Base-by-base conservation (phyloP, 2,888 invertebrate species). In the Ophioninae sp. region DNA sequence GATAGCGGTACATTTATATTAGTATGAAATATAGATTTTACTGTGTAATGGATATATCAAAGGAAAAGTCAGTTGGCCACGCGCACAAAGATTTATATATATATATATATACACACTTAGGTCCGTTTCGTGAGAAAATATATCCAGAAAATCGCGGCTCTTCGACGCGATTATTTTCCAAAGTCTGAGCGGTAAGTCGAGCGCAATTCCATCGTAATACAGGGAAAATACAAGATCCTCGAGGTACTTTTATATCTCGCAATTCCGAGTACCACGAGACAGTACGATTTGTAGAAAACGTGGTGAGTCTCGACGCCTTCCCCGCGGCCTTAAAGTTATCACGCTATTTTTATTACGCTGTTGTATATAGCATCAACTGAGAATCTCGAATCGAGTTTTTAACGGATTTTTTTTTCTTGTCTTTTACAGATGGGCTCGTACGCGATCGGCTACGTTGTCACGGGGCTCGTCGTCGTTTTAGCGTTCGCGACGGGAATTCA, bases 341-440 rank as follows among this genome's bases (percentile, higher is more conserved):
- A 65, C 56, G 69, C 67, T 51, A 68, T 64, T 64, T 71, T 41
- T 72, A 30, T 77, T 41, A 59, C 65, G 23, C 58, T 58, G 51
- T 51, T 51, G 13, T 63, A 30, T 41, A 72, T 79, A 64, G 79
- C 81, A 61, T 85, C 82, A 84, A 86, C 86, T 85, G 86, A 84
- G 51, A 86, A 30, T 30, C 77, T 72, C 20, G 74, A 22, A 6
- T 58, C 51, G 58, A 6, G 6, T 56, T 79, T 64, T 71, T 10
- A 20, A 17, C 44, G 17, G 20, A 61, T 17, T 79, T 68, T 75
- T 39, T 85, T 63, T 72, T 84, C 85, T 89, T 80, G 86, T 87
- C 71, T 86, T 83, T 92, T 92, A 67, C 90, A 92, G 92, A 92
- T 92, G 92, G 90, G 90, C 88, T 91, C 90, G 87, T 87, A 86